phyloP scores from a whole-genome alignment of 2,113 vertebrate species.

The Theristicus caerulescens region DNA sequence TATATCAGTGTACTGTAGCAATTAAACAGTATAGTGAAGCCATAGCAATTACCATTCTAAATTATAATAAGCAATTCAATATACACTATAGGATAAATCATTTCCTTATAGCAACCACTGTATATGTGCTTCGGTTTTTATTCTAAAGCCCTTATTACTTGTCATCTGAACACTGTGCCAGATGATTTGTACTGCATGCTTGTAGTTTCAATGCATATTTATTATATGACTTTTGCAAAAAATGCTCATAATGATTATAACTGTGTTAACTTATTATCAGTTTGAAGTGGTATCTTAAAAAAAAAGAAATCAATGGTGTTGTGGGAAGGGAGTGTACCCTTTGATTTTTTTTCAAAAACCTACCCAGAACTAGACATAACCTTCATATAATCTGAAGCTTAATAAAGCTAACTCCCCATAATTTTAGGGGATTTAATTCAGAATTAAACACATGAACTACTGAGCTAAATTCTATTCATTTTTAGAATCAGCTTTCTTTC shows the following conservation, averaged over 20 bases:
- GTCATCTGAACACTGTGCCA: conserved; percentile 42
- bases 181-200: conserved; percentile 46
- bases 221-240: conserved; percentile 39
- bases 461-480: conserved; percentile 61
- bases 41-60: conserved; percentile 53
- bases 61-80: conserved; percentile 66
- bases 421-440: conserved; percentile 59
- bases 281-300: background rate
- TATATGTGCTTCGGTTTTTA: conserved; percentile 3
- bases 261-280: conserved; percentile 54
- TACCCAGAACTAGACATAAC: background rate
- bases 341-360: background rate
- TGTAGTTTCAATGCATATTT: conserved; percentile 41
- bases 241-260: conserved; percentile 42
- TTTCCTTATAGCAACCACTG: background rate
- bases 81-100: conserved; percentile 58
- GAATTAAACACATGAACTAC: conserved; percentile 41
- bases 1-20: conserved; percentile 32
- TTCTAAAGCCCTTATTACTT: conserved; percentile 26
- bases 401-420: conserved; percentile 11
- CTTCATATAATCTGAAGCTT: background rate
- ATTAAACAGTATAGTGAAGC: conserved; percentile 39
- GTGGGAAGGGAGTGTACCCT: background rate
- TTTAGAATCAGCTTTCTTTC: conserved; percentile 73
- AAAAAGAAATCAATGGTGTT: background rate